A percentile compares a stretch with the other conserved stretches of the same genome.
These are phyloP conservation scores for Dromaius novaehollandiae DNA, from an alignment of 2,113 vertebrate genomes.

Conservation along the genomic window DNA sequence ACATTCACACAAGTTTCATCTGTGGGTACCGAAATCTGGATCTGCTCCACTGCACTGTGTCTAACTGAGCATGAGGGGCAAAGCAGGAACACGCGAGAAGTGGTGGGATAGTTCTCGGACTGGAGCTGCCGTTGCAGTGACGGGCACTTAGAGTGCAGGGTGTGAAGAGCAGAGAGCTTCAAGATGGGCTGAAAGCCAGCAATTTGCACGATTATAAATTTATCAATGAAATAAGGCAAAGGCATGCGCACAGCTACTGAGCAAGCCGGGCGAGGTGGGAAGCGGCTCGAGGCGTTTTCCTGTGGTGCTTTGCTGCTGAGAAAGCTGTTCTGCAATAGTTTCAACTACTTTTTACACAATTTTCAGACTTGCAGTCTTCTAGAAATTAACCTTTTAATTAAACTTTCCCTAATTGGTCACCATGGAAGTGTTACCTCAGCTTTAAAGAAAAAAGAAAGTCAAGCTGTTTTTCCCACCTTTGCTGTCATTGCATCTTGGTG, in stretches of 20 bases:
- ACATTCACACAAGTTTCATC: not conserved
- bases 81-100: not conserved
- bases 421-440: not conserved
- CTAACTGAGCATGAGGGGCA: not conserved
- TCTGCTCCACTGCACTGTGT: not conserved
- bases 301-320: not conserved
- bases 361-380: not conserved
- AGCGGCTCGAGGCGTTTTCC: not conserved
- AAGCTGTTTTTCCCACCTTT: accelerated
- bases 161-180: not conserved
- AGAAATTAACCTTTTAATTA: not conserved
- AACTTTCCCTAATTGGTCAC: not conserved
- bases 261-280: no score
- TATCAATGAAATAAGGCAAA: not conserved
- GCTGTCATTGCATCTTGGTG: not conserved
- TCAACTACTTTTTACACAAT: not conserved
- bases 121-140: not conserved
- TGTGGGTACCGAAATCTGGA: not conserved
- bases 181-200: not conserved
- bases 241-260: not conserved
- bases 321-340: accelerated
- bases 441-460: not conserved
- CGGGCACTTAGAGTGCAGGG: not conserved
- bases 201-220: not conserved
- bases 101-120: not conserved